Evolutionary conservation across 2,113 vertebrate genomes (phyloP).

Genomic region (Nansenia antarctica): DNA sequence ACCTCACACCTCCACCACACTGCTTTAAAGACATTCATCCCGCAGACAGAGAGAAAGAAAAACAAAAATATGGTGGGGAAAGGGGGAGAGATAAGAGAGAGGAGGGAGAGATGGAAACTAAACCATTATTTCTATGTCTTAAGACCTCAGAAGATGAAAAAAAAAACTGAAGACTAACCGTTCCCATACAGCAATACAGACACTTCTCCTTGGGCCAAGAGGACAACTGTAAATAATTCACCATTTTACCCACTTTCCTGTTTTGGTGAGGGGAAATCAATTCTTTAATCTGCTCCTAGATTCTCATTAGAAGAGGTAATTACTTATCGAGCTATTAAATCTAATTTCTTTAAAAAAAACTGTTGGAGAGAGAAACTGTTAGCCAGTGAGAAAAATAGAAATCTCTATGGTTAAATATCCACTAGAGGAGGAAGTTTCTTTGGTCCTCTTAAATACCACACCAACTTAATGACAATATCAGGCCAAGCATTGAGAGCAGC

Average conservation of each 20-base stretch:
- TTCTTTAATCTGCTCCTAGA: conserved; percentile 31
- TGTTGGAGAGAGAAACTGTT: not conserved
- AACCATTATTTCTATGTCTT: no score
- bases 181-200: not conserved
- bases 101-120: no score
- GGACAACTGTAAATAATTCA: conserved; percentile 16
- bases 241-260: conserved; percentile 2
- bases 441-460: conserved; percentile 44
- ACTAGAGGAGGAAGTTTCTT: conserved; percentile 25
- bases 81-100: no score
- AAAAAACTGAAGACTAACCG: not conserved
- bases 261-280: conserved; percentile 29
- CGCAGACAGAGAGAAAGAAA: no score
- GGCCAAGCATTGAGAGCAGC: conserved; percentile 33
- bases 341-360: conserved; percentile 16
- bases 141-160: not conserved
- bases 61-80: no score
- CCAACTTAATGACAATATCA: conserved; percentile 46
- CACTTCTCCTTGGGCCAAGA: not conserved
- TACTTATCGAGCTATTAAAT: conserved; percentile 32
- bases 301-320: conserved; percentile 38
- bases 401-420: not conserved
- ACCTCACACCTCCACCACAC: no score
- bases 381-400: conserved; percentile 9
- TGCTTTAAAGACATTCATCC: no score